phyloP scores from a whole-genome alignment of 64 coral and sea anemone genomes.

The Pachyseris speciosa region DNA sequence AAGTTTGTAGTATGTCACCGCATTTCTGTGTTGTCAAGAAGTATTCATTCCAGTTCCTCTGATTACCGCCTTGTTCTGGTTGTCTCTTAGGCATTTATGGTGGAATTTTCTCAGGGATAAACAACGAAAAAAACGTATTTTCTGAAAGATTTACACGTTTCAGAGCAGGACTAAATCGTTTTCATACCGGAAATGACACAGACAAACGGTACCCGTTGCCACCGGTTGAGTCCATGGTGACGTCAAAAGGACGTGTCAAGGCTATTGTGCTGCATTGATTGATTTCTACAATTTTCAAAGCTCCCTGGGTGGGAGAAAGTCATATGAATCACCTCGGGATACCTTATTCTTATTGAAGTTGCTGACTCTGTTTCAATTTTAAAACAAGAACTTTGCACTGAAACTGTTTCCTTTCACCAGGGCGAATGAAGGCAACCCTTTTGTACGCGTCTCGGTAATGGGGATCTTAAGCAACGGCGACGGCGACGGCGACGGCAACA shows the following conservation, averaged over 20 bases:
- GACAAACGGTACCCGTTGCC: not conserved
- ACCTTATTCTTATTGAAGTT: too few species aligned
- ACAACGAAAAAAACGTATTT: not conserved
- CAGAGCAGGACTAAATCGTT: not conserved
- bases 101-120: not conserved
- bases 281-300: too few species aligned
- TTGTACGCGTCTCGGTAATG: too few species aligned
- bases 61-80: not conserved
- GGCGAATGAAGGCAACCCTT: too few species aligned
- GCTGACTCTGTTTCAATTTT: too few species aligned
- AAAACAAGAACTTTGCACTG: too few species aligned
- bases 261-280: not conserved
- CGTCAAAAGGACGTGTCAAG: not conserved
- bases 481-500: too few species aligned
- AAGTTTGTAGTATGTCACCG: not conserved
- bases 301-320: too few species aligned
- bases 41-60: not conserved
- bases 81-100: not conserved
- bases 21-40: not conserved
- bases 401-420: too few species aligned
- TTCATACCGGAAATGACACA: not conserved
- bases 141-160: not conserved
- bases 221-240: not conserved
- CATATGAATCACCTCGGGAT: too few species aligned
- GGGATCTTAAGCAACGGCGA: too few species aligned